A percentile compares a stretch with the other conserved stretches of the same genome.
Evolutionary conservation across 2,888 invertebrate genomes (phyloP).

Genomic region (Tipula helvola): DNA sequence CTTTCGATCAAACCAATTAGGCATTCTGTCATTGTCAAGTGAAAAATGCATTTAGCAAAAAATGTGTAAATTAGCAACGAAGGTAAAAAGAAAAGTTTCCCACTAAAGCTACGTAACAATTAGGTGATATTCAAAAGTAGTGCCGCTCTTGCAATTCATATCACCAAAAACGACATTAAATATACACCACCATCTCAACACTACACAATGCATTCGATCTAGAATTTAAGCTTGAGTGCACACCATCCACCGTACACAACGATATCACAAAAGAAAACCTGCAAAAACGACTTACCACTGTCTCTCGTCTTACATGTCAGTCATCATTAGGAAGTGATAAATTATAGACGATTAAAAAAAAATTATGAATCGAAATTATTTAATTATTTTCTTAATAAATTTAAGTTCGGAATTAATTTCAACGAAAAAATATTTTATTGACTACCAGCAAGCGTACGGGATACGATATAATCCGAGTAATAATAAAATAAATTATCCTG

Average conservation of each 20-base stretch:
- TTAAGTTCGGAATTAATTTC: constrained; percentile 27
- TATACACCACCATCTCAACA: not conserved
- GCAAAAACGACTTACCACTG: not conserved
- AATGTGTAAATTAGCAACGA: not conserved
- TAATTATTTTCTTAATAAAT: not conserved
- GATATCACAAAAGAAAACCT: not conserved
- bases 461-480: constrained; percentile 17
- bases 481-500: not conserved
- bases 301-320: not conserved
- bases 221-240: not conserved
- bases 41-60: not conserved
- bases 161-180: not conserved
- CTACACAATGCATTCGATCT: not conserved
- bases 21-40: not conserved
- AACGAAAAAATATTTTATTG: constrained; percentile 30
- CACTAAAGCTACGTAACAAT: not conserved
- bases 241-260: not conserved
- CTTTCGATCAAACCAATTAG: too few species aligned
- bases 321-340: not conserved
- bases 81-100: not conserved
- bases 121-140: not conserved
- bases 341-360: not conserved
- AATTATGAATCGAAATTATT: not conserved
- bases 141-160: not conserved
- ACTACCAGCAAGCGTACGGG: constrained; percentile 16